phyloP scores from a whole-genome alignment of 2,888 invertebrate species.

The Pasiphila rectangulata region DNA sequence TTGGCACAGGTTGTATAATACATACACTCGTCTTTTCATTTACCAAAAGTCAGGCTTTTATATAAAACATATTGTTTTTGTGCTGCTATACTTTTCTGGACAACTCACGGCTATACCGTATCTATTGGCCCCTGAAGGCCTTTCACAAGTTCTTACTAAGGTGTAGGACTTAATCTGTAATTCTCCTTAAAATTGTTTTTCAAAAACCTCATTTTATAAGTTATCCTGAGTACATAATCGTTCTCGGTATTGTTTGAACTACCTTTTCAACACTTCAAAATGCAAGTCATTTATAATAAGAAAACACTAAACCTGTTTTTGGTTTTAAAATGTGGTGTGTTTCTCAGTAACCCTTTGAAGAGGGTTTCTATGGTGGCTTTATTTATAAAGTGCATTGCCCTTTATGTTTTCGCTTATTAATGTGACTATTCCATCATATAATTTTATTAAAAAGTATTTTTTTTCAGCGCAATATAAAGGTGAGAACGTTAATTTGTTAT shows the following conservation, averaged over 20 bases:
- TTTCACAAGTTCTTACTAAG: too few species aligned
- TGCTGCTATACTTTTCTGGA: too few species aligned
- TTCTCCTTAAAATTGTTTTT: neutral
- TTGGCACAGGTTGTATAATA: too few species aligned
- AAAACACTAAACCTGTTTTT: constrained; percentile 23
- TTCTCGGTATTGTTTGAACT: constrained; percentile 18
- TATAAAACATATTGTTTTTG: too few species aligned
- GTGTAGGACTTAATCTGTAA: too few species aligned
- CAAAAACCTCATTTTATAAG: neutral
- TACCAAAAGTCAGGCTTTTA: too few species aligned
- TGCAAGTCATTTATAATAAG: constrained; percentile 22
- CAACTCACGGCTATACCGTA: too few species aligned
- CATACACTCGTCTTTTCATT: too few species aligned
- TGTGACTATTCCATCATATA: neutral
- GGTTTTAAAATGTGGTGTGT: constrained; percentile 14
- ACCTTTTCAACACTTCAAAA: constrained; percentile 22
- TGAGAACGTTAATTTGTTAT: neutral
- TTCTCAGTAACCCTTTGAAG: constrained; percentile 22
- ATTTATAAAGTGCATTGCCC: constrained; percentile 29
- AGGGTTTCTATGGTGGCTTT: constrained; percentile 24
- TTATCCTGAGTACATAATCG: constrained; percentile 14
- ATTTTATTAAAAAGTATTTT: neutral
- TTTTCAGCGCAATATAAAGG: neutral
- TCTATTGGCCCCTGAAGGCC: too few species aligned
- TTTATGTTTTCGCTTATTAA: constrained; percentile 10